Conservation (phyloP, 2,888 invertebrate species). For the Hypolimnas misippus region DNA sequence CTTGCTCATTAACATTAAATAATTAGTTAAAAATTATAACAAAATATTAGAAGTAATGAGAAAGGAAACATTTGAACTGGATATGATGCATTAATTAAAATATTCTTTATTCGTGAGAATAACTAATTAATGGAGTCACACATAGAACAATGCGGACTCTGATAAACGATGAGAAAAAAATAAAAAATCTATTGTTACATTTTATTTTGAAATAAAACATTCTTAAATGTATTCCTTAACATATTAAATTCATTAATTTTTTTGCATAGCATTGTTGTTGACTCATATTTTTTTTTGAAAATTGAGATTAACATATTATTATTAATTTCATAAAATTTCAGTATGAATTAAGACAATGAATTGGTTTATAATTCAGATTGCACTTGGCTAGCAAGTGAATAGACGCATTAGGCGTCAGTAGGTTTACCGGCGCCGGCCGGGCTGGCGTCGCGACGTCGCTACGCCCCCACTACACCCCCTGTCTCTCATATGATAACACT, state of each 20-base stretch:
- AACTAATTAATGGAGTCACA: not conserved
- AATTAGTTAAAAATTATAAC: not conserved
- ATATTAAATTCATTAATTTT: not conserved
- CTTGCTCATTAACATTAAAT: no score
- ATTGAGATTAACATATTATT: conserved; percentile 14
- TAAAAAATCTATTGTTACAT: conserved; percentile 1
- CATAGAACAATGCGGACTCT: not conserved
- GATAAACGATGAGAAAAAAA: conserved; percentile 5
- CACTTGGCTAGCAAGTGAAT: conserved; percentile 44
- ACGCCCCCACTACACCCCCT: conserved; percentile 49
- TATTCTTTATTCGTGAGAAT: conserved; percentile 2
- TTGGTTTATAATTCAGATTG: conserved; percentile 31
- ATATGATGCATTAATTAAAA: not conserved
- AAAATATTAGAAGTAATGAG: not conserved
- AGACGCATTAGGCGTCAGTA: conserved; percentile 52
- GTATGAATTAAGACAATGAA: conserved; percentile 28
- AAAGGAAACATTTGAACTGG: not conserved
- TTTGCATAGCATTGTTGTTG: conserved; percentile 9
- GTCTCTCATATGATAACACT: conserved; percentile 25
- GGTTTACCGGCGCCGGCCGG: conserved; percentile 72
- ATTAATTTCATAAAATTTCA: not conserved
- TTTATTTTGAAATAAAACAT: not conserved
- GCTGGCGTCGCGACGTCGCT: conserved; percentile 81
- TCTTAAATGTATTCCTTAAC: not conserved
- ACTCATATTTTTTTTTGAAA: not conserved